Evolutionary conservation across 2,113 vertebrate genomes (phyloP), one percentile per base, ranked within the genome.

Genomic region (Corydoras maculifer): DNA sequence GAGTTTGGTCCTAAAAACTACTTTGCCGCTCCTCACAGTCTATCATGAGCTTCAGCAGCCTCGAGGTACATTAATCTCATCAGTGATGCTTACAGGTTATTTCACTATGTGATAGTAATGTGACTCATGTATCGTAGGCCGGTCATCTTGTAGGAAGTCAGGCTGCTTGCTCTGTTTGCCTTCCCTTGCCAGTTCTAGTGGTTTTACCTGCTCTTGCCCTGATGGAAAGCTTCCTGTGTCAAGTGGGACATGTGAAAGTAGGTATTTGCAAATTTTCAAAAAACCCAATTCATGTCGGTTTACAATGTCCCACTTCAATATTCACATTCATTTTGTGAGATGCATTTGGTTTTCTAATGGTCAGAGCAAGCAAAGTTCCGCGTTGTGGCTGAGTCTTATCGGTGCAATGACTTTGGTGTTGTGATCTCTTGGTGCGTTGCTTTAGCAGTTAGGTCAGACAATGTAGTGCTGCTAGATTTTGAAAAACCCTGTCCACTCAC

Each of bases 171-270:
- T 97, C 53, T 97, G 94, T 69, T 88, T 94, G 70, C 84, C 92
- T 9, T 94, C 92, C 0, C 90, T 90, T 11, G 63, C 85, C 64
- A 90, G 85, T 18, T 64, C 79, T 29, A 80, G 29, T 1, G 93
- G 93, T 18, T 94, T 92, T 78, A 89, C 83, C 48, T 97, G 94
- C 78, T 81, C 83, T 0, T 96, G 94, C 76, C 92, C 93, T 3
- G 84, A 89, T 50, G 85, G 84, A 12, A 85, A 89, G 65, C 85
- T 92, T 54, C 87, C 93, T 9, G 71, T 90, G 74, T 75, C 86
- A 54, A 90, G 90, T 0, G 91, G 91, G 0, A 84, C 80, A n/a
- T 95, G 93, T 69, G 78, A 86, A 84, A 88, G 93, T 95, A 87
- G 75, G 92, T 84, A 14, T 53, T 53, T 14, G 3, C 9, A 10